Base-by-base conservation (phyloP, 2,888 invertebrate genomes). In the Platycheirus rosarum region DNA sequence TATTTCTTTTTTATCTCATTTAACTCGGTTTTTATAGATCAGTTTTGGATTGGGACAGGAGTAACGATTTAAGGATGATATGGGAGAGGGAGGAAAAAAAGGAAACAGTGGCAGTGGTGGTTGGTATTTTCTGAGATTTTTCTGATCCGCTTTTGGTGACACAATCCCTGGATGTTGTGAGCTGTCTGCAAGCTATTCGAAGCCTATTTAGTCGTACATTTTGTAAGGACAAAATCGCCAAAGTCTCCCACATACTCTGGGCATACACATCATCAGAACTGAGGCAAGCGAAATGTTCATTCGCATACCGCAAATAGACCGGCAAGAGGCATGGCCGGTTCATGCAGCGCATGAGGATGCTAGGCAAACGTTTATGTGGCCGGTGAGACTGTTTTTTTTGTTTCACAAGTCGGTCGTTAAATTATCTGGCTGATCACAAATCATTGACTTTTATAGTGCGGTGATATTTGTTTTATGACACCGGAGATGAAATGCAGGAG, bases 401-500 rank as follows among this genome's bases (percentile, higher is more conserved):
- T 75, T 75, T 80, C 48, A 76, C 46, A 68, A 71, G 73, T 85
- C 78, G 85, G 68, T 85, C 85, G 85, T 85, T 84, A 85, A 85
- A 85, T 80, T 85, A 84, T 74, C 84, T 85, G 63, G 73, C 77
- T 80, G 85, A 85, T 85, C 85, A 85, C 85, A 85, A 85, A 85
- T 85, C 85, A 85, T 84, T 84, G 82, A 82, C 85, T 85, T 84
- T 85, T 79, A 84, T 82, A 84, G 85, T 70, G 82, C 85, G 85
- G 84, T 85, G 84, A 85, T 85, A 85, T 85, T 85, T 85, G 85
- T 85, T 85, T 85, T 85, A 85, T 85, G 85, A 85, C 85, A 85
- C 84, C 84, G 78, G 73, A 84, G 84, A 78, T 78, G 74, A 78
- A 78, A 79, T 78, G 74, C 74, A 84, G 74, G 78, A 78, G 70